Evolutionary conservation across 2,797 vertebrate genomes (phyloP), one percentile per base, ranked within the genome.

Genomic region (Valencia hispanica): DNA sequence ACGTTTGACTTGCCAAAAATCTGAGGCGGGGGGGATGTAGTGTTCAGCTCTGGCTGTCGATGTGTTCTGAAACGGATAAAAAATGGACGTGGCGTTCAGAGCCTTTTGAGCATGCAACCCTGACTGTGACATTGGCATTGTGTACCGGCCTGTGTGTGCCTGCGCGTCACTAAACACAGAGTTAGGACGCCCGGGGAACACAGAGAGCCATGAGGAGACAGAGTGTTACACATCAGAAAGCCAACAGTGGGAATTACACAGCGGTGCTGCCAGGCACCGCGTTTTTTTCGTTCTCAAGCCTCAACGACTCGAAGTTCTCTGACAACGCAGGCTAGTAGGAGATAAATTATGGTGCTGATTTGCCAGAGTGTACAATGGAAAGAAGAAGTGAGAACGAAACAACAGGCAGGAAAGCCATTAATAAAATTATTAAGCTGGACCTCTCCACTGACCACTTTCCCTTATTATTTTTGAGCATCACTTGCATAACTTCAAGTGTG

Each of bases 91-190:
- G 6, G 65, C 25, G 73, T 73, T 79, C 71, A 9, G 57, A 70
- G 72, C 77, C 72, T 82, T 82, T 77, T 34, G 61, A 75, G 73
- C 70, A 73, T 88, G 88, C 79, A 79, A 66, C 79, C 69, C 70
- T 48, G 57, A 85, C 75, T 77, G 73, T 36, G 75, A 88, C 80
- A 85, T 89, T 84, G 84, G 75, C 88, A 85, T 81, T 71, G 83
- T 90, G 91, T 91, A 70, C 87, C 20, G 70, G 83, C 85, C 85
- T 80, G 76, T 68, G 76, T 86, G 81, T 85, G 81, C 85, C 77
- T 59, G 72, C 66, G 66, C 55, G 69, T 88, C 82, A 47, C 75
- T 50, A 81, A 85, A 89, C 79, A 86, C 68, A 15, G 86, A 87
- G 69, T 77, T 43, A 6, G 75, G 82, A 83, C 12, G 22, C 79